A percentile compares a stretch with the other conserved stretches of the same genome.
Evolutionary conservation across 2,113 vertebrate species (phyloP).

Genomic region (Chitala chitala): DNA sequence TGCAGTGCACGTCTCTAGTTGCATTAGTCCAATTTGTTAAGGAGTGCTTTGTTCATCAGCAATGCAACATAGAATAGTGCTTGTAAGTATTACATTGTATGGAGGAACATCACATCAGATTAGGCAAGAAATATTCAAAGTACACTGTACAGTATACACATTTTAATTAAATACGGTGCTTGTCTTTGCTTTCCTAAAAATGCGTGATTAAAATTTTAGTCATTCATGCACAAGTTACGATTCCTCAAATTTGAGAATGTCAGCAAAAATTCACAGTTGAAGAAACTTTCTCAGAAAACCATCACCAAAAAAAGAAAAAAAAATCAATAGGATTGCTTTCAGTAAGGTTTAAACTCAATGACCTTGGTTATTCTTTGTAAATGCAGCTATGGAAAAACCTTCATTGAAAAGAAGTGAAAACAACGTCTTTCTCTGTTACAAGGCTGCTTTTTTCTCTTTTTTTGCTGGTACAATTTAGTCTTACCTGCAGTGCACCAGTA

Average conservation of each 20-base stretch:
- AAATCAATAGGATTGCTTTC: constrained; percentile 33
- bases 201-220: not conserved
- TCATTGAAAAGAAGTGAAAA: not conserved
- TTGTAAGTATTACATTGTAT: not conserved
- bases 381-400: not conserved
- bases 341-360: constrained; percentile 15
- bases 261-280: not conserved
- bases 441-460: constrained; percentile 4
- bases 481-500: constrained; percentile 28
- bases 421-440: not conserved
- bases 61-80: not conserved
- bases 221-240: not conserved
- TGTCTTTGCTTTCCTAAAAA: not conserved
- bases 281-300: not conserved
- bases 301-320: constrained; percentile 1
- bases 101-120: not conserved
- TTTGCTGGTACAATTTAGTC: not conserved
- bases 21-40: not conserved
- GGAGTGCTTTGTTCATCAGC: not conserved
- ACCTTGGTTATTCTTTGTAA: constrained; percentile 32
- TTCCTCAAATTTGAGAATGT: not conserved
- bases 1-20: not conserved
- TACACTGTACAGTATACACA: too few relatives aligned
- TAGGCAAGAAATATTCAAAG: not conserved
- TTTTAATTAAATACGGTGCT: too few relatives aligned